Conservation (phyloP, 2,113 vertebrate genomes). For the Osmerus mordax region DNA sequence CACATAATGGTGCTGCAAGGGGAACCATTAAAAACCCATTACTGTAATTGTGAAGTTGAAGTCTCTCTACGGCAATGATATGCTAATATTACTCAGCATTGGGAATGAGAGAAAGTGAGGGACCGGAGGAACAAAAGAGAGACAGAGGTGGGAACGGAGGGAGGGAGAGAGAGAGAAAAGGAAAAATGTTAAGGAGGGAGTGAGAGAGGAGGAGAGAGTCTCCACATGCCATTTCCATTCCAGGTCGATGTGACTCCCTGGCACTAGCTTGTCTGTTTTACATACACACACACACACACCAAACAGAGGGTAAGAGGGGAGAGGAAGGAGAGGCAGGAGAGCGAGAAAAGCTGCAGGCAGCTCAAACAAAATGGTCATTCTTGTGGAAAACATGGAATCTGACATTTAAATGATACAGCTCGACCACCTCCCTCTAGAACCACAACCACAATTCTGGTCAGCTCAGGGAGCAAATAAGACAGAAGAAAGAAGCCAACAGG, state of each 20-base stretch:
- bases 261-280: constrained; percentile 22
- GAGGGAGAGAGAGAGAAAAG: constrained; percentile 7
- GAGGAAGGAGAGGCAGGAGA: constrained; percentile 25
- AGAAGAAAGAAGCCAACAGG: not conserved
- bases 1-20: constrained; percentile 58
- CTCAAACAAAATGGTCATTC: constrained; percentile 66
- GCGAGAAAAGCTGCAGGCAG: constrained; percentile 52
- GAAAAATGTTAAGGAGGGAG: not conserved
- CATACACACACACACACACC: constrained; percentile 2
- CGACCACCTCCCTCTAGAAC: constrained; percentile 38
- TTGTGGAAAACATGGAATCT: constrained; percentile 60
- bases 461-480: not conserved
- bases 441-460: constrained; percentile 15
- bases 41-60: constrained; percentile 65
- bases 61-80: constrained; percentile 57
- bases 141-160: constrained; percentile 17
- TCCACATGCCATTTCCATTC: constrained; percentile 19
- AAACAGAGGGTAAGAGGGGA: constrained; percentile 24
- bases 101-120: constrained; percentile 32
- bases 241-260: constrained; percentile 40
- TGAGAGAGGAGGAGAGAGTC: constrained; percentile 16
- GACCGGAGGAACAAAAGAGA: not conserved
- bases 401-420: constrained; percentile 63
- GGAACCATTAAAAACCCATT: constrained; percentile 73
- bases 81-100: constrained; percentile 62